A percentile compares a stretch with the other conserved stretches of the same genome.
Evolutionary conservation across 2,113 vertebrate genomes (phyloP).

Genomic region (Micronycteris hirsuta): DNA sequence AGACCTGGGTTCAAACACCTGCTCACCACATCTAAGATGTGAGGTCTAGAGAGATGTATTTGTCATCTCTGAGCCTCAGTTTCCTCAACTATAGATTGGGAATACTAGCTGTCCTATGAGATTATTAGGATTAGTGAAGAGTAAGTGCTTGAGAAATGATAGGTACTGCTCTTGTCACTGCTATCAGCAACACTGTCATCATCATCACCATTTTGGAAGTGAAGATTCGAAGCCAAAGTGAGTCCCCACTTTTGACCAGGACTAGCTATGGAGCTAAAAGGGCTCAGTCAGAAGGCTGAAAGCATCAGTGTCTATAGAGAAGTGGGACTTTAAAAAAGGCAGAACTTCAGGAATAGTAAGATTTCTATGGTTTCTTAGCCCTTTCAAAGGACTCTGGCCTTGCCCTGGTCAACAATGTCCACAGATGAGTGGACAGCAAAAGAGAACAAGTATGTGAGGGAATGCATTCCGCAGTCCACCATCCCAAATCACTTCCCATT

Average conservation of each 20-base stretch:
- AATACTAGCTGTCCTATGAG: neutral
- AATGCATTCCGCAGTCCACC: too few relatives aligned
- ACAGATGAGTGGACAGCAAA: neutral
- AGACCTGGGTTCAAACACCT: neutral
- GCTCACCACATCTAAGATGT: neutral
- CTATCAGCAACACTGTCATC: neutral
- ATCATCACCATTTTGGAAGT: neutral
- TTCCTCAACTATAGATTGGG: neutral
- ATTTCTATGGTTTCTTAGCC: neutral
- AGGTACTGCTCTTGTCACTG: too few relatives aligned
- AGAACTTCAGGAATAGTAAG: neutral
- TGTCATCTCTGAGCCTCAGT: neutral
- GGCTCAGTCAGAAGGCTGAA: neutral
- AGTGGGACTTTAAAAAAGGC: neutral
- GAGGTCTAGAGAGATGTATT: neutral
- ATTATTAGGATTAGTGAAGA: neutral
- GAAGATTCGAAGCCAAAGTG: neutral
- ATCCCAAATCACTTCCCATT: neutral
- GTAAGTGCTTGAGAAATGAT: neutral
- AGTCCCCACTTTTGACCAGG: neutral
- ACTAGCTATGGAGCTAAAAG: neutral
- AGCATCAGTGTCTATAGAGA: neutral
- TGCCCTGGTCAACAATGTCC: neutral
- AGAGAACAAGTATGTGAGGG: neutral
- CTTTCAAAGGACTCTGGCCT: neutral